phyloP scores from a whole-genome alignment of 2,888 invertebrate species.

The Chloroclystis v-ata region DNA sequence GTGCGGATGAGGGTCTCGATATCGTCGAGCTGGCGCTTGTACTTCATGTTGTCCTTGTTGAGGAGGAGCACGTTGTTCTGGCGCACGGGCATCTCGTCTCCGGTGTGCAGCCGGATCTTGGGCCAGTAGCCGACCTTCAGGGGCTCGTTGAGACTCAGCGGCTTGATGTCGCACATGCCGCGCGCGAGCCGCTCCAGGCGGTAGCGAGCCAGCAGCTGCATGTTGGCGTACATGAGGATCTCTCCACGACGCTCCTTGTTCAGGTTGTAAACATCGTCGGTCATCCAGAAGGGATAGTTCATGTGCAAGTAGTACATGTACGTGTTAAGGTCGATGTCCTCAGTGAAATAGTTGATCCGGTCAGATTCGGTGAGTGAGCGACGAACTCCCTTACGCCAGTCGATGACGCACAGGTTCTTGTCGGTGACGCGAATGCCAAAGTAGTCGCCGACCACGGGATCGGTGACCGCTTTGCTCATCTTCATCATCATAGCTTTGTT shows the following conservation, averaged over 20 bases:
- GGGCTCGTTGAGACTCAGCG: slow-evolving; percentile 63
- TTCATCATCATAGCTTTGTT: slow-evolving; percentile 81
- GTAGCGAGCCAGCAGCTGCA: slow-evolving; percentile 81
- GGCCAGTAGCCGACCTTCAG: slow-evolving; percentile 78
- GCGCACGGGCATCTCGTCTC: slow-evolving; percentile 77
- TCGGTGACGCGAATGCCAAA: slow-evolving; percentile 71
- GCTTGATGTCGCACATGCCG: slow-evolving; percentile 68
- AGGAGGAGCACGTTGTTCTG: slow-evolving; percentile 56
- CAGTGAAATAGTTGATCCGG: slow-evolving; percentile 83
- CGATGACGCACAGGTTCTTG: slow-evolving; percentile 79
- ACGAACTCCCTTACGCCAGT: slow-evolving; percentile 82
- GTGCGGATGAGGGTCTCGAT: slow-evolving; percentile 75
- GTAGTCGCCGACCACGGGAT: slow-evolving; percentile 74
- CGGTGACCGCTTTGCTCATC: slow-evolving; percentile 77
- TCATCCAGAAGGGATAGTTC: slow-evolving; percentile 84
- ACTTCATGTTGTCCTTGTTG: slow-evolving; percentile 48
- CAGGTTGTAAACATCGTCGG: slow-evolving; percentile 70
- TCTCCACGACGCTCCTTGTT: slow-evolving; percentile 76
- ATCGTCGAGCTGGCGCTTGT: slow-evolving; percentile 54
- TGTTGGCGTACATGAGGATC: slow-evolving; percentile 78
- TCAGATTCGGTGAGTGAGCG: slow-evolving; percentile 79
- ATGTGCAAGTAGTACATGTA: slow-evolving; percentile 83
- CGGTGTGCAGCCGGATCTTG: slow-evolving; percentile 75
- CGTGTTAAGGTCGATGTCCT: slow-evolving; percentile 86
- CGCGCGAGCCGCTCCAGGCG: slow-evolving; percentile 71